Evolutionary conservation across 2,797 vertebrate genomes (phyloP), one percentile per base, ranked within the genome.

Genomic region (Borostomias antarcticus): DNA sequence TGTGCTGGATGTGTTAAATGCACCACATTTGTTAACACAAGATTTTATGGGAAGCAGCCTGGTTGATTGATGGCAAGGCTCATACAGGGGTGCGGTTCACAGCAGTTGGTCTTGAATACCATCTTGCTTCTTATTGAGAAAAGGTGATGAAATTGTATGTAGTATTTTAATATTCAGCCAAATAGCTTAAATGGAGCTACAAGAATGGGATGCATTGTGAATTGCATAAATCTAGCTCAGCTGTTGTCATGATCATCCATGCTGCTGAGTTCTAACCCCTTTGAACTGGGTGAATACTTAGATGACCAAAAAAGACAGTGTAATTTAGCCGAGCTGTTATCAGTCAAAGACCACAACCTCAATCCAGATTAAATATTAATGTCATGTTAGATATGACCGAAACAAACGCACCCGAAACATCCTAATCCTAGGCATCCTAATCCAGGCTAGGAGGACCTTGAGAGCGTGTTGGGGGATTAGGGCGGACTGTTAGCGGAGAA

Each of bases 51-150:
- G 53, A 62, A 74, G 74, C 72, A 74, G 67, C 71, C 73, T 80
- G 64, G 66, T 85, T 82, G 79, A 82, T 82, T 83, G 64, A 85
- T 86, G 75, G 79, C 71, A 72, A 74, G 26, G n/a, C 65, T 74
- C 65, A 47, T 74, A 68, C 78, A 82, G 54, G 68, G 76, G 70
- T 37, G 58, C 60, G 10, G 58, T 73, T 43, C 6, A 70, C 68
- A 70, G 72, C 66, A 60, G 62, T 13, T 37, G n/a, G 45, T 65
- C 67, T 37, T 62, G 32, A 59, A 58, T 35, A 51, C 47, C 30
- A 43, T 19, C 52, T 28, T 54, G 8, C 25, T 15, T 28, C 47
- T n/a, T n/a, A n/a, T n/a, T n/a, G n/a, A n/a, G n/a, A n/a, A n/a
- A n/a, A n/a, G n/a, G n/a, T n/a, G n/a, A n/a, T n/a, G n/a, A n/a